Percentiles rank a stretch among this genome's conserved stretches.
Conservation (phyloP, 2,888 invertebrate genomes). For the Cosmia trapezina region DNA sequence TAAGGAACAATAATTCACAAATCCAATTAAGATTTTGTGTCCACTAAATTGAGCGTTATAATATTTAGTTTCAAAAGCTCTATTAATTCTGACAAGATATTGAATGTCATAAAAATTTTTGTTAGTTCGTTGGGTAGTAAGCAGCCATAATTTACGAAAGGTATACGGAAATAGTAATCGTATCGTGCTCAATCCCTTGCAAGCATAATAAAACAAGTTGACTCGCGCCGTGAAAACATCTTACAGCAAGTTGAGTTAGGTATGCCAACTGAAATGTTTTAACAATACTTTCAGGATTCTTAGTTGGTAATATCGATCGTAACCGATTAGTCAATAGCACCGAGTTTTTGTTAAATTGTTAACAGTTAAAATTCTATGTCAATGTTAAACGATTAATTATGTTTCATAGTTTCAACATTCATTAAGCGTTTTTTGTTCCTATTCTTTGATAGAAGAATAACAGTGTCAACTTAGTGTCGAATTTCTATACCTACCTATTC, state of each 20-base stretch:
- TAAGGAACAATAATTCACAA: not conserved
- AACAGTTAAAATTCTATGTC: conserved; percentile 67
- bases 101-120: not conserved
- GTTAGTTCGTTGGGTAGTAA: not conserved
- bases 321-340: conserved; percentile 40
- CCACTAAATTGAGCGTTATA: not conserved
- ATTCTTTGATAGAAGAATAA: not conserved
- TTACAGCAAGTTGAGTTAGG: not conserved
- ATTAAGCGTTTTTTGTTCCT: conserved; percentile 64
- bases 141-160: too few species aligned
- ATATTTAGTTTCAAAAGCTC: conserved; percentile 4
- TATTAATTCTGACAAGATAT: not conserved
- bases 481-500: not conserved
- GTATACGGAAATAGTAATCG: too few species aligned
- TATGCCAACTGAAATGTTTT: not conserved
- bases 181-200: too few species aligned
- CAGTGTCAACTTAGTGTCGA: not conserved
- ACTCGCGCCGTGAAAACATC: conserved; percentile 1
- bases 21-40: not conserved
- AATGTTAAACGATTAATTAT: conserved; percentile 70
- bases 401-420: conserved; percentile 64
- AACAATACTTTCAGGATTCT: conserved; percentile 13
- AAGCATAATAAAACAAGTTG: not conserved
- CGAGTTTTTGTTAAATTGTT: conserved; percentile 31
- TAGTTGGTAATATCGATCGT: conserved; percentile 27